Base-by-base conservation (phyloP, 2,888 invertebrate genomes). In the Ellobium chinense region DNA sequence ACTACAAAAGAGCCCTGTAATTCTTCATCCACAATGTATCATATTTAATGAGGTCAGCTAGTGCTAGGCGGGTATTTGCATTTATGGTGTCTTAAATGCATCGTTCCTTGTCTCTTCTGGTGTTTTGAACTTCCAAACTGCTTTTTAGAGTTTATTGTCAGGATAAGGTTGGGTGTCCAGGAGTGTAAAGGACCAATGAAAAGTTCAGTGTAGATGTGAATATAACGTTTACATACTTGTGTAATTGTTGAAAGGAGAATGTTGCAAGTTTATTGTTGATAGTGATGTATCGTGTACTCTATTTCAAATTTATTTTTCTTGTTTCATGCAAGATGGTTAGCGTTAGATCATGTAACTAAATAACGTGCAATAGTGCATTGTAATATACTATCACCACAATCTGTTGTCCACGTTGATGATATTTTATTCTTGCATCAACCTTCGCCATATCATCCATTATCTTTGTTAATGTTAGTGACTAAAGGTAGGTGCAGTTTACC, bases 341-440 rank as follows among this genome's bases (percentile, higher is more conserved):
- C 21, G 14, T 34, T 34, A 62, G 68, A 68, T 56, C 46, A 69
- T 56, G n/a, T 37, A 12, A 73, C 21, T 37, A 63, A 21, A 39
- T 74, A 39, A 73, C 46, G 76, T 76, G 76, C 76, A 76, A 76
- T 76, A 76, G 65, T 76, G 54, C 34, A 66, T n/a, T 24, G 36
- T 54, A 65, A 36, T 66, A 56, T 18, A 29, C 34, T 31, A 56
- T 54, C 65, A 65, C 65, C 65, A 65, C 65, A 65, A 0, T 62
- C 37, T 75, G 34, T 76, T 76, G 54, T 63, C 34, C n/a, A 54
- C 66, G 46, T 27, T 75, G 76, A 27, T 34, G 31, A 29, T 36
- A 54, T 54, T 39, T 75, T 36, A 18, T 34, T n/a, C 62, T n/a
- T 75, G 54, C 54, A 65, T 63, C 34, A 65, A 14, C 29, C 24